These are phyloP conservation scores for Pelmatolapia mariae DNA, from an alignment of 2,113 vertebrate species.

Conservation along the genomic window DNA sequence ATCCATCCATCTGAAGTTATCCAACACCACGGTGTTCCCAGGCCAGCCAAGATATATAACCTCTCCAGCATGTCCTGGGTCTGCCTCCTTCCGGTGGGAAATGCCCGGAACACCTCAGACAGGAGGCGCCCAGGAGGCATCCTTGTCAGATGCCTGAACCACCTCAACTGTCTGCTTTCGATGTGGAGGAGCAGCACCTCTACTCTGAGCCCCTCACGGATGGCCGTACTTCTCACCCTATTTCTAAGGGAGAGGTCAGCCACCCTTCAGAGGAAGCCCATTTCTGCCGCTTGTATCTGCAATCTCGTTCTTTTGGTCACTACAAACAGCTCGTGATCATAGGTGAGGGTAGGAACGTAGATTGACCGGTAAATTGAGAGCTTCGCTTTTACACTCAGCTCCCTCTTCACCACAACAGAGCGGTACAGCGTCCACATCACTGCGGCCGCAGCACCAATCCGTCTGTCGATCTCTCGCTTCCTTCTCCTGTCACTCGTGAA, in stretches of 20 bases:
- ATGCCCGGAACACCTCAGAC: not conserved
- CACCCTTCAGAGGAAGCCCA: not conserved
- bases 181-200: not conserved
- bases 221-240: too few relatives aligned
- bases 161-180: not conserved
- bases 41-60: not conserved
- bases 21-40: not conserved
- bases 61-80: not conserved
- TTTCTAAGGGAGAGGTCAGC: not conserved
- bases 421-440: not conserved
- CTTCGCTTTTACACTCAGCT: not conserved
- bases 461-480: rapidly evolving
- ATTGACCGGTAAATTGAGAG: not conserved
- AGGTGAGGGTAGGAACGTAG: not conserved
- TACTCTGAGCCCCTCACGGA: too few relatives aligned
- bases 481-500: not conserved
- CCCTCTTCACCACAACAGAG: not conserved
- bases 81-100: not conserved
- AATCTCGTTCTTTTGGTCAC: not conserved
- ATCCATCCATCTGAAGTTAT: not conserved
- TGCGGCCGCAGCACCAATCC: not conserved
- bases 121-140: not conserved
- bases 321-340: not conserved
- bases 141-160: not conserved
- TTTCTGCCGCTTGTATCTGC: not conserved